Evolutionary conservation across 2,888 invertebrate species (phyloP).

Genomic region (Margaritifera margaritifera): DNA sequence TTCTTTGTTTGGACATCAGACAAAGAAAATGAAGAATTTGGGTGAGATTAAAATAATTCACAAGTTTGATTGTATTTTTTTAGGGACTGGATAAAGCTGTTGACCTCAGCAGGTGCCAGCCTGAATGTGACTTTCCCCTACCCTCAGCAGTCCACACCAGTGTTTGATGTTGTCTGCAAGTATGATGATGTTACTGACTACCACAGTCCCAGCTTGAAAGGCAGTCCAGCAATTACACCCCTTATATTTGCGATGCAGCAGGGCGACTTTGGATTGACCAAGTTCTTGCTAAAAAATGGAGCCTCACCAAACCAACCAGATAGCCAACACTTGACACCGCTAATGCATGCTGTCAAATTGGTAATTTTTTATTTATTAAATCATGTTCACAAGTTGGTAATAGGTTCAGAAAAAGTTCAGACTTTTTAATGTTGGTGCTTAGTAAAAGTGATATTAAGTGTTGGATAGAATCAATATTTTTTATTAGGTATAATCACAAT

Average conservation of each 20-base stretch:
- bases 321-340: conserved; percentile 68
- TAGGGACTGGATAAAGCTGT: conserved; percentile 56
- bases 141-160: conserved; percentile 58
- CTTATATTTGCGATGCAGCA: conserved; percentile 71
- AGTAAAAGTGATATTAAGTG: no score
- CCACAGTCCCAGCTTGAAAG: conserved; percentile 37
- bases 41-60: not conserved
- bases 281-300: conserved; percentile 67
- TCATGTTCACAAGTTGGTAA: no score
- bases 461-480: no score
- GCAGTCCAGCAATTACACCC: conserved; percentile 58
- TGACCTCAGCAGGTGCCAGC: conserved; percentile 58
- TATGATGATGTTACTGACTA: conserved; percentile 43
- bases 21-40: not conserved
- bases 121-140: conserved; percentile 65
- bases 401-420: no score
- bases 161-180: conserved; percentile 51
- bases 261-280: conserved; percentile 66
- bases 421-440: no score
- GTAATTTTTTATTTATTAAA: conserved; percentile 47
- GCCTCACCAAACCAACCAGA: conserved; percentile 72
- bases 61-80: not conserved
- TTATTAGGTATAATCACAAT: no score
- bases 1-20: no score
- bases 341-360: conserved; percentile 73